Evolutionary conservation across 1,140 invertebrate species (phyloP), one percentile per base, ranked within the genome.

Genomic region (Meloidogyne floridensis): DNA sequence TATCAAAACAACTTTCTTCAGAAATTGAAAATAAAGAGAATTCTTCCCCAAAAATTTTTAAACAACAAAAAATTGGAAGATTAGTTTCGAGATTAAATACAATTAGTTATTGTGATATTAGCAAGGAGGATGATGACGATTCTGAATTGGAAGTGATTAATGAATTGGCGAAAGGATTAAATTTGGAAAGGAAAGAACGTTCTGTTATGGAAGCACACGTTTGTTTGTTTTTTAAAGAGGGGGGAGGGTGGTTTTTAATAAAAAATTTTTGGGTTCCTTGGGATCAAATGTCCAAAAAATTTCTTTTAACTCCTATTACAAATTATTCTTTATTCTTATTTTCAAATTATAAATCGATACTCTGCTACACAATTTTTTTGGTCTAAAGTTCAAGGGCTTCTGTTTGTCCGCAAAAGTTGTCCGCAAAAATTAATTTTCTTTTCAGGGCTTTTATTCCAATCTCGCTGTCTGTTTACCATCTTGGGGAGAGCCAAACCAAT

Each of bases 361-460:
- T 32, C 32, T 32, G 32, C 32, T 32, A 32, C 32, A 32, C 32
- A 32, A 32, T 32, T 32, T 32, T 32, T 32, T 32, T 32, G 32
- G 32, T 32, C 2, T 32, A 32, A 32, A 32, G 32, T 32, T 32
- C 32, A 32, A 32, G 32, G 32, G 32, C 32, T 32, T 32, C 32
- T 32, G 32, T 32, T 32, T 32, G 32, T 32, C 32, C 32, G 32
- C 32, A 32, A 32, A 32, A 32, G 15, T n/a, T n/a, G 20, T 53
- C 47, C 3, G 32, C 8, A 15, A 59, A 15, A 54, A 18, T 6
- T 54, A 6, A 13, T 65, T 43, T 13, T 15, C 10, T 53, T 15
- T 32, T 15, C 10, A 77, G 75, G 51, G 75, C 6, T 77, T 77
- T 69, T n/a, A 77, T 69, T 69, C 42, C 15, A 43, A 56, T 15